These are phyloP conservation scores for Archaeoteleia sp. DNA, from an alignment of 2,888 invertebrate genomes.

Conservation along the genomic window DNA sequence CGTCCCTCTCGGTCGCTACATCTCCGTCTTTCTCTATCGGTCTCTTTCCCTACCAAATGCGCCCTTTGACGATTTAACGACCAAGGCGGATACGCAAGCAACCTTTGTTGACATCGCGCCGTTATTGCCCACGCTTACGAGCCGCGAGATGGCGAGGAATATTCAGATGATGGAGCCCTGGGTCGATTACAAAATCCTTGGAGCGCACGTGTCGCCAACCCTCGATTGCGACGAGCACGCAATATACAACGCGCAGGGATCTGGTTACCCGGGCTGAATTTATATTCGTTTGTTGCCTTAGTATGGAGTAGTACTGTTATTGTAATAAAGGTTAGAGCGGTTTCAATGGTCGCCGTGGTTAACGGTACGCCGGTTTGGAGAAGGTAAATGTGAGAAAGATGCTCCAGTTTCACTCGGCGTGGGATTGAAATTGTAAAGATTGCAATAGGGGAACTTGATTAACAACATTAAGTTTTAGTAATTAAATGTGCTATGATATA, in stretches of 20 bases:
- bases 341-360: no score
- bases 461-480: no score
- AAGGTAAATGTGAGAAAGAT: neutral
- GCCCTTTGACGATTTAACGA: slow-evolving; percentile 65
- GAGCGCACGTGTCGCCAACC: slow-evolving; percentile 34
- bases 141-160: slow-evolving; percentile 54
- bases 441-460: no score
- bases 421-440: no score
- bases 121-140: slow-evolving; percentile 60
- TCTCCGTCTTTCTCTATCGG: no score
- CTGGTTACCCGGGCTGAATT: slow-evolving; percentile 27
- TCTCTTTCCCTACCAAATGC: slow-evolving; percentile 28
- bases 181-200: slow-evolving; percentile 37
- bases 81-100: slow-evolving; percentile 56
- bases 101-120: slow-evolving; percentile 65
- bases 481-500: no score
- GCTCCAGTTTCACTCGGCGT: no score
- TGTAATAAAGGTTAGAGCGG: slow-evolving; percentile 44
- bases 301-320: slow-evolving; percentile 29
- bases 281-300: slow-evolving; percentile 39
- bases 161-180: slow-evolving; percentile 47
- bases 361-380: no score
- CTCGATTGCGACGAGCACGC: slow-evolving; percentile 7
- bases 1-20: slow-evolving; percentile 1
- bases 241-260: slow-evolving; percentile 13